Base-by-base conservation (phyloP, 2,888 invertebrate genomes). In the Leucophenga montana region DNA sequence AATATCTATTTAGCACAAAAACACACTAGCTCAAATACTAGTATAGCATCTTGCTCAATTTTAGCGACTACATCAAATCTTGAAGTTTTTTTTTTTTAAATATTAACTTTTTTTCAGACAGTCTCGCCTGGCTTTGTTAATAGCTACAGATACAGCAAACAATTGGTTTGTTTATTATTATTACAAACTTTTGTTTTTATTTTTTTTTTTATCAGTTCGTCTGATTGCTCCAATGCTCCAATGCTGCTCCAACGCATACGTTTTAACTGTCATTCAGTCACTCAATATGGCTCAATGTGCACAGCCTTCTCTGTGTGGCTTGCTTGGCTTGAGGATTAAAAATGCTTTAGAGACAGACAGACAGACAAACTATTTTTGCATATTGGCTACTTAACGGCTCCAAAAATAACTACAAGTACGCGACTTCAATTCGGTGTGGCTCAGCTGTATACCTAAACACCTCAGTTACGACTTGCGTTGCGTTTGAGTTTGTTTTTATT, bases 321-420 rank as follows among this genome's bases (percentile, higher is more conserved):
- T n/a, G n/a, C n/a, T 3, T 22, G 4, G 22, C 56, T 22, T 33
- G 62, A 64, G 62, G 62, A 64, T 64, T 64, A 64, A 64, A 48
- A 22, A 61, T 39, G 11, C 20, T 39, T 8, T 8, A 31, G 31
- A 46, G 14, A 39, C 39, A 3, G 5, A 50, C 4, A 50, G n/a
- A 53, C 20, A 54, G 18, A 8, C 16, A 64, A 22, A 33, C 54
- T 31, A 50, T 84, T 81, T 78, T 77, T 77, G 81, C 77, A 67
- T 72, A 78, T 78, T 81, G 87, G 84, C 87, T 85, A 85, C 87
- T 86, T 85, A 86, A 75, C 82, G 86, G 83, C 85, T 83, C 82
- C 85, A 78, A 82, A 84, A 84, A 82, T 82, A 84, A 77, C 77
- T 72, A 75, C 73, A 74, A 70, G 74, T 75, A 69, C 57, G 31